A percentile compares a stretch with the other conserved stretches of the same genome.
These are phyloP conservation scores for Hybos culiciformis DNA, from an alignment of 2,888 invertebrate genomes.

Conservation along the genomic window DNA sequence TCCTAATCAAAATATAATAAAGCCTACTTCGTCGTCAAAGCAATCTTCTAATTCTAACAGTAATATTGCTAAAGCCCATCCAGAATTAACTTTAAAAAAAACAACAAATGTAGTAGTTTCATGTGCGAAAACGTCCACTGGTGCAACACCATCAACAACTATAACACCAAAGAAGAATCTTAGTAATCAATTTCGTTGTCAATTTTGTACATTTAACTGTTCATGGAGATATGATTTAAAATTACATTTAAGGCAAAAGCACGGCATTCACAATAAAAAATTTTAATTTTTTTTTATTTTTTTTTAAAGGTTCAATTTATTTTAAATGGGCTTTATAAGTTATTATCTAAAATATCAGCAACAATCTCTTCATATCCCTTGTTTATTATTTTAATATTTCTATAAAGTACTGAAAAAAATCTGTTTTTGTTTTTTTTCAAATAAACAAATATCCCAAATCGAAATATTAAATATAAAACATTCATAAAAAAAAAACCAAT, in stretches of 20 bases:
- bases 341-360: not conserved
- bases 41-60: conserved; percentile 25
- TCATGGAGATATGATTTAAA: conserved; percentile 37
- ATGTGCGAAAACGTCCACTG: conserved; percentile 2
- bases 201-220: conserved; percentile 33
- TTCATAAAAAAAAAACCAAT: too few species aligned
- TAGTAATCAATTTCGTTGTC: conserved; percentile 30
- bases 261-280: conserved; percentile 36
- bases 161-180: conserved; percentile 22
- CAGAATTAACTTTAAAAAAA: too few species aligned
- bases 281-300: too few species aligned
- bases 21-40: conserved; percentile 27
- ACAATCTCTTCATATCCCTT: not conserved
- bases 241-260: conserved; percentile 34
- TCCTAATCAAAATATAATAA: conserved; percentile 26
- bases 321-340: too few species aligned
- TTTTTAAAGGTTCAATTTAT: too few species aligned
- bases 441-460: not conserved
- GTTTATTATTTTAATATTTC: conserved; percentile 1
- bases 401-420: not conserved
- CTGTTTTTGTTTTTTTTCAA: not conserved
- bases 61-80: not conserved
- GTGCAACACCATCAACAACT: conserved; percentile 3
- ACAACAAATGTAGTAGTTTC: conserved; percentile 1
- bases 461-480: too few species aligned